These are phyloP conservation scores for Antennarius maculatus DNA, from an alignment of 2,797 vertebrate genomes.

Conservation along the genomic window DNA sequence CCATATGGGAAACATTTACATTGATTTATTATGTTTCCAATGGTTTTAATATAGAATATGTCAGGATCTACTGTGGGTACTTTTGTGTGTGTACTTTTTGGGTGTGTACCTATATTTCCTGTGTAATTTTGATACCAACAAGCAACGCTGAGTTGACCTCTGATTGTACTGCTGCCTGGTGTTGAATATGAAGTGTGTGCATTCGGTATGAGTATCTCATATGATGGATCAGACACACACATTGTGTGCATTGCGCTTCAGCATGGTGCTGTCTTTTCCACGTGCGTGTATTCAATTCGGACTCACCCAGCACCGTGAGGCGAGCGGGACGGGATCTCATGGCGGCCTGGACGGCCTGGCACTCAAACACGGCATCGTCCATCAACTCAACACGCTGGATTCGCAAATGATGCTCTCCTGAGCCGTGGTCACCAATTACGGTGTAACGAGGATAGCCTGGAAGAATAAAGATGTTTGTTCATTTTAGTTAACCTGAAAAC, in stretches of 20 bases:
- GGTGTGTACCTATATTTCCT: background rate
- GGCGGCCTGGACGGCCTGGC: conserved; percentile 96
- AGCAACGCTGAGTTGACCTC: conserved; percentile 3
- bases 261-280: background rate
- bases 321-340: conserved; percentile 94
- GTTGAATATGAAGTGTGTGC: background rate
- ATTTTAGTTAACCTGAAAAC: conserved; percentile 32
- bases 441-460: conserved; percentile 97
- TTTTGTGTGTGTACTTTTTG: background rate
- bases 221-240: background rate
- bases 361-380: conserved; percentile 96
- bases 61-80: background rate
- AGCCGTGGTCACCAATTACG: conserved; percentile 93
- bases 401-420: conserved; percentile 93
- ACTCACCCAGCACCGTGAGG: conserved; percentile 95
- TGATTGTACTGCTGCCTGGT: background rate
- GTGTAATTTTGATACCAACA: background rate
- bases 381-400: conserved; percentile 94
- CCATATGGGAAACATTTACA: conserved; percentile 31
- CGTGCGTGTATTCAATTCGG: conserved; percentile 31
- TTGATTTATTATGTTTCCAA: conserved; percentile 26
- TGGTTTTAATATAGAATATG: conserved; percentile 13
- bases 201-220: background rate
- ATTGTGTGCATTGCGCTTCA: too few relatives aligned
- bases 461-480: conserved; percentile 43